A percentile compares a stretch with the other conserved stretches of the same genome.
phyloP scores from a whole-genome alignment of 1,140 invertebrate species.

The Heliconius melpomene region DNA sequence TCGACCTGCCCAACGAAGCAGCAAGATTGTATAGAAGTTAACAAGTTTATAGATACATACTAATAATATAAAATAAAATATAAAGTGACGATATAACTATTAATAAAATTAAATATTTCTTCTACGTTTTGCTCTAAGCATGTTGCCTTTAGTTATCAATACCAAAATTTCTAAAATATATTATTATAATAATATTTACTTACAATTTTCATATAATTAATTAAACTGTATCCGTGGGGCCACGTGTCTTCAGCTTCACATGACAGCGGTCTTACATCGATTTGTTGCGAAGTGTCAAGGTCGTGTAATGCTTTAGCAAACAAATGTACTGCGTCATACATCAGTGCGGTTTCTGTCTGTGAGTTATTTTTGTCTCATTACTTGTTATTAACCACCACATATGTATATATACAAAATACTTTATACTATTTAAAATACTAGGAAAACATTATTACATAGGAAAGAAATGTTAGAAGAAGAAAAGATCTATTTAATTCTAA shows the following conservation, averaged over 20 bases:
- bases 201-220: conserved; percentile 99
- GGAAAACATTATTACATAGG: no score
- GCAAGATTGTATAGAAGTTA: neutral
- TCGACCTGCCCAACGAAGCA: conserved; percentile 85
- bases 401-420: no score
- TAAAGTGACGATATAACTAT: no score
- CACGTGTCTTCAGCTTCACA: conserved; percentile 95
- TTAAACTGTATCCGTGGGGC: conserved; percentile 96
- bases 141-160: no score
- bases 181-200: conserved; percentile 63
- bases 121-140: neutral
- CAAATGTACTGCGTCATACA: conserved; percentile 97
- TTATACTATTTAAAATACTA: no score
- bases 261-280: conserved; percentile 92
- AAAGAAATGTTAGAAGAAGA: no score
- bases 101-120: no score
- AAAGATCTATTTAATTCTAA: no score
- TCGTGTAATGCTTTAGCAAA: conserved; percentile 97
- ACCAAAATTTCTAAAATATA: no score
- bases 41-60: neutral
- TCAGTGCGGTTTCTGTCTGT: conserved; percentile 96
- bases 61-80: no score
- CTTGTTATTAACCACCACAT: neutral
- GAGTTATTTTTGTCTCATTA: neutral
- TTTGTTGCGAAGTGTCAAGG: conserved; percentile 93